Percentiles rank a stretch among this genome's conserved stretches.
phyloP scores from a whole-genome alignment of 2,888 invertebrate genomes.

The Nymphalis c-album region DNA sequence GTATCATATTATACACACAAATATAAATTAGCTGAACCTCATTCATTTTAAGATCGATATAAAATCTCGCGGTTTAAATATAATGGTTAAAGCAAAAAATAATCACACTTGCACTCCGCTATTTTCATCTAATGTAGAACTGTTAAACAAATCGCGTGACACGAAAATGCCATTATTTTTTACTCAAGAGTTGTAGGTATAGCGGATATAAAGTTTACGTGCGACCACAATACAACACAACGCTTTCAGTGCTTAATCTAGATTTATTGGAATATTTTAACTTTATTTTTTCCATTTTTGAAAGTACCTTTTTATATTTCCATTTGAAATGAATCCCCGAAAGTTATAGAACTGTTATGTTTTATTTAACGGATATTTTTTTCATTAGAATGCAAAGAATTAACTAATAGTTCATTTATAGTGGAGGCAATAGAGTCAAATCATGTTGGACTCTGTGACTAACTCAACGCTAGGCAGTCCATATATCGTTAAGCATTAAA shows the following conservation, averaged over 20 bases:
- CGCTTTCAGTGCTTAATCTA: conserved; percentile 34
- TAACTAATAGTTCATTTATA: too few relatives aligned
- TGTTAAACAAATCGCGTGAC: conserved; percentile 29
- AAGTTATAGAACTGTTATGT: not conserved
- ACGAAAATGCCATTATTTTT: conserved; percentile 35
- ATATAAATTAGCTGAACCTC: too few relatives aligned
- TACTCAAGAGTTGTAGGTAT: conserved; percentile 27
- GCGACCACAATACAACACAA: conserved; percentile 28
- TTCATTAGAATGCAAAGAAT: too few relatives aligned
- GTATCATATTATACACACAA: too few relatives aligned
- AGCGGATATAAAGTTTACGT: conserved; percentile 25
- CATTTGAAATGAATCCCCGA: conserved; percentile 12
- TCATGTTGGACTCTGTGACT: too few relatives aligned
- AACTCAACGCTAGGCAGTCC: too few relatives aligned
- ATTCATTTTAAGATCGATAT: too few relatives aligned
- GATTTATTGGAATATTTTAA: conserved; percentile 32
- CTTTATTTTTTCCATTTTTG: conserved; percentile 22
- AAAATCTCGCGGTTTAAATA: too few relatives aligned
- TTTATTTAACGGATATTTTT: not conserved
- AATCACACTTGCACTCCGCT: conserved; percentile 6
- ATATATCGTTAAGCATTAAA: too few relatives aligned
- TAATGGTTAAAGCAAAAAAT: not conserved
- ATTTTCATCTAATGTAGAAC: conserved; percentile 23
- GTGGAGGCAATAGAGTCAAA: too few relatives aligned
- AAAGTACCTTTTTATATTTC: conserved; percentile 22